Conservation (phyloP, 1,140 invertebrate genomes). For the Cotesia vestalis region DNA sequence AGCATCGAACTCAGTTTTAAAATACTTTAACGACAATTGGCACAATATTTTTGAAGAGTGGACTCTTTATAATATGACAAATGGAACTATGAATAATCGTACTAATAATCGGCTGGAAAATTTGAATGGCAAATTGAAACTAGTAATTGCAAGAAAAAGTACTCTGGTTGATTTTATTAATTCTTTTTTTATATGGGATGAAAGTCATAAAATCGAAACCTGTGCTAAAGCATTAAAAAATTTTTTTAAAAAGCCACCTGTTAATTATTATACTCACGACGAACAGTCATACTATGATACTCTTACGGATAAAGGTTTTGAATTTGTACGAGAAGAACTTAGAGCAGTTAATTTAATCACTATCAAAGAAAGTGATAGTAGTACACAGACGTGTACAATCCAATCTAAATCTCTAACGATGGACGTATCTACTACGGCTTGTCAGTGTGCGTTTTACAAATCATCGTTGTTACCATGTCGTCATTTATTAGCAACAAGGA, state of each 20-base stretch:
- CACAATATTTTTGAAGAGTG: no score
- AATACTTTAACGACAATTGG: no score
- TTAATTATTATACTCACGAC: neutral
- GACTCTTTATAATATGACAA: neutral
- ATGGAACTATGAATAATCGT: neutral
- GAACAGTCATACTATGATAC: neutral
- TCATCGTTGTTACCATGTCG: neutral
- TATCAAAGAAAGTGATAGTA: neutral
- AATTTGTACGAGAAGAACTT: neutral
- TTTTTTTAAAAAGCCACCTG: slow-evolving; percentile 7
- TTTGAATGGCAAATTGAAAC: slow-evolving; percentile 3
- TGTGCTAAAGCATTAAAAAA: neutral
- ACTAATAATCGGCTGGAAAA: neutral
- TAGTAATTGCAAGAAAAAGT: neutral
- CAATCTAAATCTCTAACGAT: neutral
- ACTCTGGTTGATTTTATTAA: neutral
- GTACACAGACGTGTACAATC: neutral
- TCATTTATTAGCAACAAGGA: neutral
- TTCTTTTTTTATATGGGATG: neutral
- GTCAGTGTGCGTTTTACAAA: neutral
- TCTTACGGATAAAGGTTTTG: neutral
- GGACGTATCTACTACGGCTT: neutral
- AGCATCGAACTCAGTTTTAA: no score
- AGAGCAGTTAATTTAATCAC: neutral
- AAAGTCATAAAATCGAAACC: neutral